Base-by-base conservation (phyloP, 2,888 invertebrate species). In the Epirrhoe alternata region DNA sequence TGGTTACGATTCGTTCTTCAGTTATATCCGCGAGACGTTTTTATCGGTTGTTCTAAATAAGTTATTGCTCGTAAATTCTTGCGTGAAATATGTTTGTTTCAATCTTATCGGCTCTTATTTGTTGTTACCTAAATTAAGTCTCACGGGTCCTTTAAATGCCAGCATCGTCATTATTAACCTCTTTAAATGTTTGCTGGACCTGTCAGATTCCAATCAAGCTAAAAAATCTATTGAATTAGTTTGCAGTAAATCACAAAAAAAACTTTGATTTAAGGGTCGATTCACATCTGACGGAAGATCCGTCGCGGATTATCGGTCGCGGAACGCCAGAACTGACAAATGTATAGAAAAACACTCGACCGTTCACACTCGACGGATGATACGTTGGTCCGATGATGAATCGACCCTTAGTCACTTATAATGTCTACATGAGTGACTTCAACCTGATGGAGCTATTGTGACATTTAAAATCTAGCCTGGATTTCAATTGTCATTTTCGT, bases 41-140 rank as follows among this genome's bases (percentile, higher is more conserved):
- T 61, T 58, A 58, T 52, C 61, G 63, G 42, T 42, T 52, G 56
- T 53, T 60, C 35, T 45, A 53, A 61, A 59, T 57, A 58, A 56
- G 17, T 63, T 58, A 58, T 31, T 38, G 61, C 50, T 59, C 51
- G 49, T 50, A 62, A 58, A 54, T 57, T 49, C 35, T 59, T 51
- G 24, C 31, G 42, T 47, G 45, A 61, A 52, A 47, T 53, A 58
- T 58, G 35, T 53, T 52, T 14, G n/a, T 52, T 59, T 42, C 12
- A 42, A 42, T 6, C 35, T 51, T 45, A 14, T 56, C 45, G 14
- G 14, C 8, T 56, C 12, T n/a, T 45, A n/a, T 45, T 45, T 30
- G 30, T 55, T 56, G 42, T 14, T 12, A 47, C 16, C 47, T 47
- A 14, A 47, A 47, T 47, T 16, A 47, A 14, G 16, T 16, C 47